Base-by-base conservation (phyloP, 2,113 vertebrate genomes). In the Gymnogyps californianus region DNA sequence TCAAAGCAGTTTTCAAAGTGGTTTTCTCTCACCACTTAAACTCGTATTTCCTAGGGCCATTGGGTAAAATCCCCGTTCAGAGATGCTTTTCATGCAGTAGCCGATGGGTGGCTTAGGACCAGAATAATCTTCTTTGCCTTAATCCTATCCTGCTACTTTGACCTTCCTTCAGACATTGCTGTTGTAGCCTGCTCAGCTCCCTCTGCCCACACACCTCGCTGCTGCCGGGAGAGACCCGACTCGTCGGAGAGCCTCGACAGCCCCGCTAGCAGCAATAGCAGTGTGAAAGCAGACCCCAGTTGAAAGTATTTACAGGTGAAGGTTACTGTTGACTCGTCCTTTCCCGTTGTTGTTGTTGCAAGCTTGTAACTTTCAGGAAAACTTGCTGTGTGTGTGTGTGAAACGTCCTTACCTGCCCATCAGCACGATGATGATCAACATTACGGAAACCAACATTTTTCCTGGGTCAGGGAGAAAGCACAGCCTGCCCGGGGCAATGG, bases 91-190 rank as follows among this genome's bases (percentile, higher is more conserved):
- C 0, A 2, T 44, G 84, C 65, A 26, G 69, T 44, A 72, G 89
- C 83, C 0, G 0, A 29, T 58, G 83, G 89, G 58, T 81, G 72
- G 24, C 1, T 87, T 84, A 87, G 85, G 75, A 90, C 67, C 64
- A 58, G 64, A 72, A 59, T 90, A 71, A 92, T 93, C 91, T 69
- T 69, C 92, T 93, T 88, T 75, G 85, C 70, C 40, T 66, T 90
- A 79, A 93, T 85, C 93, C 91, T 55, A 40, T 74, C 70, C 65
- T 89, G 74, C 82, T 62, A 16, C 77, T 87, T 74, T 59, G 74
- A 72, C 87, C 70, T 77, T 44, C 51, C 51, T 72, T 8, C 57
- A 59, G 84, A 10, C 19, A 26, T 17, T 0, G 13, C 61, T 5
- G 10, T 6, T 42, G 62, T 6, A 11, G n/a, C 64, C 57, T 11